These are phyloP conservation scores for Lanistes nyassanus DNA, from an alignment of 1,140 invertebrate genomes.

Conservation along the genomic window DNA sequence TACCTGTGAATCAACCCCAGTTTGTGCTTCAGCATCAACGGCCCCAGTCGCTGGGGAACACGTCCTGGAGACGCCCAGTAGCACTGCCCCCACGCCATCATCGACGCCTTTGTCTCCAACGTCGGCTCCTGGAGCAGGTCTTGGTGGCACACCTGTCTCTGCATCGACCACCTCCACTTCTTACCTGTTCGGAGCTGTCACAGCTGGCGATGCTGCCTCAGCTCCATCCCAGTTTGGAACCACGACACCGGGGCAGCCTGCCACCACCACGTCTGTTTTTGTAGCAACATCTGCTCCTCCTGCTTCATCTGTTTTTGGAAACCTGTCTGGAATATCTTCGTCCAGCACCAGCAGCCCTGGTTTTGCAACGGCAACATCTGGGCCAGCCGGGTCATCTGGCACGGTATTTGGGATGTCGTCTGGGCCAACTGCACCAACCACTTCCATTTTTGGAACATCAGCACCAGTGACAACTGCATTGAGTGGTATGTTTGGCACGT, in stretches of 20 bases:
- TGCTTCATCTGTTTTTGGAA: neutral
- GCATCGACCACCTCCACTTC: too few species aligned
- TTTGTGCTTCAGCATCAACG: too few species aligned
- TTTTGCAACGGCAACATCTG: slow-evolving; percentile 4
- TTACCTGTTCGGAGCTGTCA: slow-evolving; percentile 32
- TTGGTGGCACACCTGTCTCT: too few species aligned
- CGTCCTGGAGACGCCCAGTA: too few species aligned
- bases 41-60: too few species aligned
- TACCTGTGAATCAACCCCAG: too few species aligned
- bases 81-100: too few species aligned
- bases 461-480: slow-evolving; percentile 16
- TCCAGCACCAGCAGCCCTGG: neutral
- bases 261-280: neutral
- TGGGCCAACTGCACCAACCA: slow-evolving; percentile 14
- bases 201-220: slow-evolving; percentile 33
- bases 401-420: slow-evolving; percentile 18
- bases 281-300: neutral
- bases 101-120: too few species aligned
- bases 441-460: slow-evolving; percentile 29
- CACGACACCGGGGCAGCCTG: neutral
- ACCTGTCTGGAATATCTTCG: neutral
- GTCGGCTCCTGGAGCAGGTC: too few species aligned
- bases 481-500: slow-evolving; percentile 30
- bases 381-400: too few species aligned
- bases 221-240: neutral